These are phyloP conservation scores for Eremobia ochroleuca DNA, from an alignment of 2,888 invertebrate species.

Conservation along the genomic window DNA sequence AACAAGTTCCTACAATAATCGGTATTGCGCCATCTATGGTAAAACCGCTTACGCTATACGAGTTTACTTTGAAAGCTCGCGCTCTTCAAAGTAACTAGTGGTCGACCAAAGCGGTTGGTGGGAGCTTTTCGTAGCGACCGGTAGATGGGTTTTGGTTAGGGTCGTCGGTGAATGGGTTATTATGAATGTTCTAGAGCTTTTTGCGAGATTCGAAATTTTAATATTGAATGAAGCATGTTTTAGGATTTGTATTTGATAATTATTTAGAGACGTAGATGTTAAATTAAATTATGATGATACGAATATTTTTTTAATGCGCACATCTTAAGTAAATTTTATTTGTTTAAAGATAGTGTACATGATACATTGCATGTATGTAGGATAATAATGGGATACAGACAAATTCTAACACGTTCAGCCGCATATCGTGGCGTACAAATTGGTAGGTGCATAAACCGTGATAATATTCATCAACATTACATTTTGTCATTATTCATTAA, in stretches of 20 bases:
- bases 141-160: slow-evolving; percentile 60
- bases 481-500: too few relatives aligned
- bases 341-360: too few relatives aligned
- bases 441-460: too few relatives aligned
- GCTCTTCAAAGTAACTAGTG: background rate
- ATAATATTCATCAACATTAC: too few relatives aligned
- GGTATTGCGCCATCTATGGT: slow-evolving; percentile 50
- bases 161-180: slow-evolving; percentile 61
- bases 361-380: too few relatives aligned
- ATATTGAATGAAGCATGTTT: background rate
- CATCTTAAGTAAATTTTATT: too few relatives aligned
- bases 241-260: background rate
- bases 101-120: background rate
- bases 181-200: slow-evolving; percentile 9
- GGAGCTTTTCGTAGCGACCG: slow-evolving; percentile 44
- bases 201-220: background rate
- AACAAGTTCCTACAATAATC: background rate
- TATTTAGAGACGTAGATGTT: background rate
- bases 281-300: background rate
- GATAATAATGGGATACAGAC: too few relatives aligned
- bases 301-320: background rate
- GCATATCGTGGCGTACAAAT: too few relatives aligned
- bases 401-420: too few relatives aligned
- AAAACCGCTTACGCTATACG: background rate
- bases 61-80: slow-evolving; percentile 37